These are phyloP conservation scores for Mus pahari DNA, from an alignment of 2,113 vertebrate genomes.

Conservation along the genomic window DNA sequence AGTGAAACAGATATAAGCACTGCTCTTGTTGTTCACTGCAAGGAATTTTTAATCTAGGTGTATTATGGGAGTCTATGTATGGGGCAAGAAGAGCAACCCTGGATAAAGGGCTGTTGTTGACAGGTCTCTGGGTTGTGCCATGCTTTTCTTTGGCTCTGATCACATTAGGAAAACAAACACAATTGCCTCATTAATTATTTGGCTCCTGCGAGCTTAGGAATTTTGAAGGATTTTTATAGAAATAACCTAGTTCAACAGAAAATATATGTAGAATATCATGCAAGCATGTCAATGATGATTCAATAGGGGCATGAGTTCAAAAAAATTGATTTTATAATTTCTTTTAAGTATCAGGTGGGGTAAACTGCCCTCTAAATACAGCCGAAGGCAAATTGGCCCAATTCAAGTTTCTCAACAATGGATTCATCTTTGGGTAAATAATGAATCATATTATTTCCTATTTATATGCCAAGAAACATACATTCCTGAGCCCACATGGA, in stretches of 20 bases:
- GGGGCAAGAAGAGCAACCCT: not conserved
- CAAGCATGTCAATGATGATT: slow-evolving; percentile 53
- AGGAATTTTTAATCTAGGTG: slow-evolving; percentile 10
- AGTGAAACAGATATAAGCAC: not conserved
- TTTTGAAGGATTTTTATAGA: slow-evolving; percentile 64
- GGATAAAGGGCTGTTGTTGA: not conserved
- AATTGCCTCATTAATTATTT: slow-evolving; percentile 59
- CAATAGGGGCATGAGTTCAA: not conserved
- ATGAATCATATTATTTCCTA: slow-evolving; percentile 63
- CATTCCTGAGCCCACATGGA: slow-evolving; percentile 52
- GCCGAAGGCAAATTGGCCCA: slow-evolving; percentile 46
- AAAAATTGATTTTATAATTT: slow-evolving; percentile 55
- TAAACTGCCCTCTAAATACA: slow-evolving; percentile 54
- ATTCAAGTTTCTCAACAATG: slow-evolving; percentile 52
- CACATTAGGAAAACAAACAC: slow-evolving; percentile 48
- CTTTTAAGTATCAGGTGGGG: slow-evolving; percentile 50
- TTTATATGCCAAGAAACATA: slow-evolving; percentile 33
- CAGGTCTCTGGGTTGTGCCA: not conserved
- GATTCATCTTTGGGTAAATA: slow-evolving; percentile 69
- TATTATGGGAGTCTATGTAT: not conserved
- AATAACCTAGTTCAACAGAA: slow-evolving; percentile 43
- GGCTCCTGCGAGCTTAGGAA: slow-evolving; percentile 56
- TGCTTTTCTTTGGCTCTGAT: slow-evolving; percentile 1
- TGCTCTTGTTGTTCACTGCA: not conserved
- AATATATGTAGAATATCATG: slow-evolving; percentile 59